These are phyloP conservation scores for Paedocypris micromegethes DNA, from an alignment of 2,797 vertebrate species.

Conservation along the genomic window DNA sequence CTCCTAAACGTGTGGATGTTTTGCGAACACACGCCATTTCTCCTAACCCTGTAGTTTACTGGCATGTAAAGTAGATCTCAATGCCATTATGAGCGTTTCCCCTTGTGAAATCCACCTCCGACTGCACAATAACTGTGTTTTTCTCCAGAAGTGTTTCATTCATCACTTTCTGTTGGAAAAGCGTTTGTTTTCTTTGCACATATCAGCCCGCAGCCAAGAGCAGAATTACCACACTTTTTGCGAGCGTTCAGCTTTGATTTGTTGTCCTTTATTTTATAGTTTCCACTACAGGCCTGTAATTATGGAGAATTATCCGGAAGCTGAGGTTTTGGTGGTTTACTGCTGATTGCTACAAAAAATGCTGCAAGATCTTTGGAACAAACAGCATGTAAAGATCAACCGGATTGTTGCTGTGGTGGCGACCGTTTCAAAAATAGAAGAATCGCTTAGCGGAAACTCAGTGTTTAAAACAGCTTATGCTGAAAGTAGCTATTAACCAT, in stretches of 20 bases:
- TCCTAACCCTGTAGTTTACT: background rate
- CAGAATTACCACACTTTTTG: constrained; percentile 25
- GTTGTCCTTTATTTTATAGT: constrained; percentile 42
- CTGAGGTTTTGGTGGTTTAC: constrained; percentile 39
- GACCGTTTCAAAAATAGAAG: constrained; percentile 9
- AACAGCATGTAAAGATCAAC: constrained; percentile 17
- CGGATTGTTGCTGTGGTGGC: constrained; percentile 23
- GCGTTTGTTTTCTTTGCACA: constrained; percentile 22
- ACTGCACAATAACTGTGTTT: constrained; percentile 11
- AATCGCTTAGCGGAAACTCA: background rate
- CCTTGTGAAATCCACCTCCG: constrained; percentile 3
- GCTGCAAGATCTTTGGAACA: constrained; percentile 32
- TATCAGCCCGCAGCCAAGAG: constrained; percentile 34
- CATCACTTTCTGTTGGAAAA: constrained; percentile 37
- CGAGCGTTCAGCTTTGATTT: constrained; percentile 40
- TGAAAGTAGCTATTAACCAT: too few relatives aligned
- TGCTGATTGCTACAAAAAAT: constrained; percentile 20
- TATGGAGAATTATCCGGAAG: constrained; percentile 47
- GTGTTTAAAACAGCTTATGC: too few relatives aligned
- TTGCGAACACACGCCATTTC: constrained; percentile 28
- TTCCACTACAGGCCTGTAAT: constrained; percentile 43
- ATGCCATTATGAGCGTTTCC: constrained; percentile 15
- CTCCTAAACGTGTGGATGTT: constrained; percentile 13
- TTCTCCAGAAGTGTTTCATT: constrained; percentile 45
- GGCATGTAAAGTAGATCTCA: background rate